These are phyloP conservation scores for Orthosia incerta DNA, from an alignment of 2,888 invertebrate species.

Conservation along the genomic window DNA sequence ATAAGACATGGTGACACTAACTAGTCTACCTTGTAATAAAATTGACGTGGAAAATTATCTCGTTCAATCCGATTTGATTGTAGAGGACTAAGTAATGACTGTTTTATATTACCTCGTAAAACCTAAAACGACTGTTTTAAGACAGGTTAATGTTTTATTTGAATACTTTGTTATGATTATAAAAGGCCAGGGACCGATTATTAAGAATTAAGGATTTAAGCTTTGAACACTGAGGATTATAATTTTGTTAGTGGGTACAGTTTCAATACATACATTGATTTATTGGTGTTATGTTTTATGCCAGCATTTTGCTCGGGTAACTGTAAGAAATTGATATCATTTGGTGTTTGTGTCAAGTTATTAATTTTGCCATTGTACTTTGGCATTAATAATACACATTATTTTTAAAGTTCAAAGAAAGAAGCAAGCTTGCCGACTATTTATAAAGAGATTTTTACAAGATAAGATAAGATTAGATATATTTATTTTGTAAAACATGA, in stretches of 20 bases:
- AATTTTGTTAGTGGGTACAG: background rate
- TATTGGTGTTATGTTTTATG: background rate
- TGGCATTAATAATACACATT: no score
- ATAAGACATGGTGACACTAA: background rate
- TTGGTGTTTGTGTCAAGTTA: no score
- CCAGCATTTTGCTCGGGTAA: no score
- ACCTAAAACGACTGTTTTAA: constrained; percentile 47
- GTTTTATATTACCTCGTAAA: constrained; percentile 63
- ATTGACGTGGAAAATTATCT: constrained; percentile 56
- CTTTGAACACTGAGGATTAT: background rate
- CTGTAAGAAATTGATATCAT: no score
- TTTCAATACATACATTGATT: background rate
- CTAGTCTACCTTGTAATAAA: constrained; percentile 32
- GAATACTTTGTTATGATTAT: constrained; percentile 36
- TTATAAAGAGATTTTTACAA: no score
- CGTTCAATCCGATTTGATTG: constrained; percentile 53
- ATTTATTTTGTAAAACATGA: no score
- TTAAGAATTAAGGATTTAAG: constrained; percentile 4
- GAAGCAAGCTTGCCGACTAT: no score
- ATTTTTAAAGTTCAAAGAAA: no score
- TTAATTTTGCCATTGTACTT: no score
- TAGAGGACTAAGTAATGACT: constrained; percentile 40
- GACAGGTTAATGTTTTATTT: constrained; percentile 52
- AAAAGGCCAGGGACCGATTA: constrained; percentile 26
- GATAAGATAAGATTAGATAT: no score